phyloP scores from a whole-genome alignment of 35 echinoderm and acorn worm species.

The Apostichopus japonicus region DNA sequence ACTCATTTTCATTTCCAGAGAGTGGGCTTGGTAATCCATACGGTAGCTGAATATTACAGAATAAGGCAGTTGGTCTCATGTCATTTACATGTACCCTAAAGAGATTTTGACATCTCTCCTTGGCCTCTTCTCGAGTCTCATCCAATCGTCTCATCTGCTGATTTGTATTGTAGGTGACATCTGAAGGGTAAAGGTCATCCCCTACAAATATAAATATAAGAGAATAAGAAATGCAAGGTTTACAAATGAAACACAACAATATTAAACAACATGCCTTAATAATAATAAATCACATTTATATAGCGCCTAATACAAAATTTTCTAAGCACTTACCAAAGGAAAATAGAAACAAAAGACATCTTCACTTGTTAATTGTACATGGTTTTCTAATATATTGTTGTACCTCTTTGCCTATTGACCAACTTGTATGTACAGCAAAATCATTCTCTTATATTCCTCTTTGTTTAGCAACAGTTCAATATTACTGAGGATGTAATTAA shows the following conservation, averaged over 20 bases:
- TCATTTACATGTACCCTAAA: not conserved
- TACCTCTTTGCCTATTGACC: too few relatives aligned
- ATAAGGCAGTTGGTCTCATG: not conserved
- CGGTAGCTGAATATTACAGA: not conserved
- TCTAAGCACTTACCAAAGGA: not conserved
- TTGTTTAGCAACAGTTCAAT: too few relatives aligned
- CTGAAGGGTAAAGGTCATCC: conserved; percentile 10
- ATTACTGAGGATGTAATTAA: too few relatives aligned
- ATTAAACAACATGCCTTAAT: not conserved
- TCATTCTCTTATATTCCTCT: too few relatives aligned
- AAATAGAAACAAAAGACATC: not conserved
- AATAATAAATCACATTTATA: not conserved
- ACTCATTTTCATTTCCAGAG: not conserved
- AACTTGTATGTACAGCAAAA: too few relatives aligned
- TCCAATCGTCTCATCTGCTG: not conserved
- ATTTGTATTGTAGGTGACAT: not conserved
- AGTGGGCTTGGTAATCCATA: not conserved
- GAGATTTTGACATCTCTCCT: not conserved
- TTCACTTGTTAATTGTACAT: not conserved
- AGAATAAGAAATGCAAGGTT: not conserved
- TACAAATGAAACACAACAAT: not conserved
- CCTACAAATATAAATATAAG: not conserved
- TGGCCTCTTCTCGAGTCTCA: not conserved
- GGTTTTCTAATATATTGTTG: too few relatives aligned
- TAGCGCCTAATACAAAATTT: not conserved